Evolutionary conservation across 2,113 vertebrate genomes (phyloP).

Genomic region (Haemorhous mexicanus): DNA sequence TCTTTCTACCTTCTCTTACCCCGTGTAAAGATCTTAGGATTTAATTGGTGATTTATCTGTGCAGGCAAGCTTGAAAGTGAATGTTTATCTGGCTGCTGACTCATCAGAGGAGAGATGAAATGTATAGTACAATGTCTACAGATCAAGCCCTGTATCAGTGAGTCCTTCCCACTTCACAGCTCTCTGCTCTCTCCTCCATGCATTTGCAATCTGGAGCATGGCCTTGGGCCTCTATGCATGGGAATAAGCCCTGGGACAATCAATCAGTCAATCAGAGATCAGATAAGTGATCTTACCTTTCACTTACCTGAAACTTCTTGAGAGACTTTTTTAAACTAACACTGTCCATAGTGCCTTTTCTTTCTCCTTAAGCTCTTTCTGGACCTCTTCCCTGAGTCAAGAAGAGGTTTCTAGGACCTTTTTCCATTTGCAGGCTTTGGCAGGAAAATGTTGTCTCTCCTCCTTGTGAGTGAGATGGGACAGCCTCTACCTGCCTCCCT

Average conservation of each 20-base stretch:
- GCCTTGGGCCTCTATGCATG: fast-evolving
- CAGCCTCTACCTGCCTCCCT: background rate
- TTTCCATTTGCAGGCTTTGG: background rate
- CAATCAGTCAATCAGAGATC: background rate
- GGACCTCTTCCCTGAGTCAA: background rate
- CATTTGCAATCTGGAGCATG: background rate
- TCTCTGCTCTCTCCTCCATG: background rate
- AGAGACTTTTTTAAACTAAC: background rate
- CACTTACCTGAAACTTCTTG: background rate
- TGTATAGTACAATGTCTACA: background rate
- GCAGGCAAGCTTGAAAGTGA: background rate
- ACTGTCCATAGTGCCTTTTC: background rate
- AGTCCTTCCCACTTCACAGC: background rate
- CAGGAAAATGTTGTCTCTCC: background rate
- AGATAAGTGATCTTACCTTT: no score
- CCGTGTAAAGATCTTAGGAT: background rate
- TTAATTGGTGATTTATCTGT: background rate
- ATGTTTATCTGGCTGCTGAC: background rate
- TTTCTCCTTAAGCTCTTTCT: background rate
- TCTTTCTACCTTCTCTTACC: background rate
- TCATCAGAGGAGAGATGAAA: background rate
- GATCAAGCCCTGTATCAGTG: fast-evolving
- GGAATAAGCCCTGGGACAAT: background rate
- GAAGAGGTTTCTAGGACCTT: background rate
- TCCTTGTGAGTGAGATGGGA: background rate